phyloP scores from a whole-genome alignment of 2,113 vertebrate genomes.

The Poecile atricapillus region DNA sequence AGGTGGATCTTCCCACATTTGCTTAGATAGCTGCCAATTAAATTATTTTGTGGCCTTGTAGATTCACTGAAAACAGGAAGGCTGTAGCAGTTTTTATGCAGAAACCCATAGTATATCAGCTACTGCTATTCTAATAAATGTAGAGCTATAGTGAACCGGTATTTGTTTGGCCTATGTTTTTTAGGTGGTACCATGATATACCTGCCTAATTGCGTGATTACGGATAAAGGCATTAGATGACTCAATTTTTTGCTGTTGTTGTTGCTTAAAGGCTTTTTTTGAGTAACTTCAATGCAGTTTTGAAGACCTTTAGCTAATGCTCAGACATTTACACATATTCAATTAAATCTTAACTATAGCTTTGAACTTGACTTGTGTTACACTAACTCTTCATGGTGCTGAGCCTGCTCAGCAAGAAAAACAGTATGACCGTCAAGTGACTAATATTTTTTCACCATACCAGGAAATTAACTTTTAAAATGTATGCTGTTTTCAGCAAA shows the following conservation, averaged over 20 bases:
- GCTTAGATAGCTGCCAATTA: neutral
- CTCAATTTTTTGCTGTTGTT: neutral
- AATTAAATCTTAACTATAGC: neutral
- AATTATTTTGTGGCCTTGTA: neutral
- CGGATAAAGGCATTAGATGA: neutral
- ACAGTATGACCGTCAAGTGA: rapidly evolving
- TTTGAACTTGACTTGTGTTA: neutral
- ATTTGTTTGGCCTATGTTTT: neutral
- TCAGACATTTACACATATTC: neutral
- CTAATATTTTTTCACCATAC: neutral
- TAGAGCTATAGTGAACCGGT: neutral
- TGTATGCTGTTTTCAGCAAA: neutral
- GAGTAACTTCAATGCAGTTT: neutral
- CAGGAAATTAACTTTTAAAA: neutral
- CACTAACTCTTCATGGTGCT: neutral
- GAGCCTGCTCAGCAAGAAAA: neutral
- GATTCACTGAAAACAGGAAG: neutral
- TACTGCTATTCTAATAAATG: neutral
- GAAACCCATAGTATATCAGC: neutral
- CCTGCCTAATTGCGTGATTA: neutral
- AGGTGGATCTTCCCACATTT: neutral
- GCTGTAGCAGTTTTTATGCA: neutral
- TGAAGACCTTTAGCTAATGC: neutral
- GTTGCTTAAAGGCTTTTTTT: conserved; percentile 13
- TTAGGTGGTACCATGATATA: neutral